A percentile compares a stretch with the other conserved stretches of the same genome.
Evolutionary conservation across 2,113 vertebrate genomes (phyloP).

Genomic region (Oreochromis niloticus): DNA sequence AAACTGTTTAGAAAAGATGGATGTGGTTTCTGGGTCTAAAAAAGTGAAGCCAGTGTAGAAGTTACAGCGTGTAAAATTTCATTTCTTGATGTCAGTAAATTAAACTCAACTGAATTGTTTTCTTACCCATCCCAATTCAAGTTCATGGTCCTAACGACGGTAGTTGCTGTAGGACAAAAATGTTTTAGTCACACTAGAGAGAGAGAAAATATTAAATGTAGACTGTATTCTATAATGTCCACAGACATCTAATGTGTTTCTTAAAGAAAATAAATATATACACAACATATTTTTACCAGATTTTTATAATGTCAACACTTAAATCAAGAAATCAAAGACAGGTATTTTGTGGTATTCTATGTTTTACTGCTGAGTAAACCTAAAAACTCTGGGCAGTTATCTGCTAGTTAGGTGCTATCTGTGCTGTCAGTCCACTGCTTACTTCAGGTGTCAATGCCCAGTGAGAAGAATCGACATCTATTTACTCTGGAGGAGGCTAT

Average conservation of each 20-base stretch:
- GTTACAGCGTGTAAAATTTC: neutral
- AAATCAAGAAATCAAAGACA: neutral
- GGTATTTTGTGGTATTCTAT: neutral
- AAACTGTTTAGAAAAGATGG: neutral
- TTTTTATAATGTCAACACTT: neutral
- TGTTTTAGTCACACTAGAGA: neutral
- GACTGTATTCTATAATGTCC: neutral
- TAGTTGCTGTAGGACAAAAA: neutral
- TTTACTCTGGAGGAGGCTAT: neutral
- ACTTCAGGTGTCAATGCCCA: neutral
- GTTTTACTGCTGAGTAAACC: neutral
- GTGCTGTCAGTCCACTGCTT: neutral
- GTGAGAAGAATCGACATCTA: neutral
- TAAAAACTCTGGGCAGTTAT: neutral
- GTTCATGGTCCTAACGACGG: neutral
- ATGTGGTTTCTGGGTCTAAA: neutral
- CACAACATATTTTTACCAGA: neutral
- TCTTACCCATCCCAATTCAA: neutral
- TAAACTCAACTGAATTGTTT: neutral
- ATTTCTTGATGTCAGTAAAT: neutral
- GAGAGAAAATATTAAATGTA: neutral
- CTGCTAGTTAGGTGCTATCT: neutral
- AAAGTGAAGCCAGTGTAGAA: neutral
- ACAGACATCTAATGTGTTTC: neutral
- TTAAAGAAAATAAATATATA: neutral